Conservation (phyloP, 2,113 vertebrate genomes). For the Chloebia gouldiae region DNA sequence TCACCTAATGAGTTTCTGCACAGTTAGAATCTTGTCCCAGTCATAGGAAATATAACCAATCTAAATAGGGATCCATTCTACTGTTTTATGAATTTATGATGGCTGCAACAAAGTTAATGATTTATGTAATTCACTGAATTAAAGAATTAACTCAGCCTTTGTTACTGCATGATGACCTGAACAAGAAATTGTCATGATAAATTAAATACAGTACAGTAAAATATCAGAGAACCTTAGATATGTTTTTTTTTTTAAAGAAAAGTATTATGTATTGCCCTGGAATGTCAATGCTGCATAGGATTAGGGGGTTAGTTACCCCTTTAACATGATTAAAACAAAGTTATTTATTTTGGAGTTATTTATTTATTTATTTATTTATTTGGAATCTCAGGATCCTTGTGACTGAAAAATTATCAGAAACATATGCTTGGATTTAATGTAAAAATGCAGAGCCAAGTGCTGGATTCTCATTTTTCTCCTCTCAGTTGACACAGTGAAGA, state of each 20-base stretch:
- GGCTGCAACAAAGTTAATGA: neutral
- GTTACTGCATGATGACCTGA: neutral
- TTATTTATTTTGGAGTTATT: neutral
- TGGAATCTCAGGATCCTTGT: neutral
- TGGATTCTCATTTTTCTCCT: neutral
- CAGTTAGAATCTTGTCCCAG: neutral
- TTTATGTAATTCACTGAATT: neutral
- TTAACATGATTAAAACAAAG: neutral
- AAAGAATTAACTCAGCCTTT: neutral
- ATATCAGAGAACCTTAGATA: neutral
- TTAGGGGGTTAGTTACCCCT: neutral
- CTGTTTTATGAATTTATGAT: neutral
- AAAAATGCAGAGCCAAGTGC: neutral
- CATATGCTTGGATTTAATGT: neutral
- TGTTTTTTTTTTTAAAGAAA: neutral
- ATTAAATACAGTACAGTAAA: neutral
- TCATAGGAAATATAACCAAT: neutral
- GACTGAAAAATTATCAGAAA: neutral
- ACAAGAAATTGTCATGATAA: neutral
- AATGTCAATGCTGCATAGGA: neutral
- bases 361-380: neutral
- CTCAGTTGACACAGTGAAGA: neutral
- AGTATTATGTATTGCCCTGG: neutral
- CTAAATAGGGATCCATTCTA: neutral
- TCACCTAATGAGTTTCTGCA: neutral